Evolutionary conservation across 2,888 invertebrate genomes (phyloP), one percentile per base, ranked within the genome.

Genomic region (Cheilosia pagana): DNA sequence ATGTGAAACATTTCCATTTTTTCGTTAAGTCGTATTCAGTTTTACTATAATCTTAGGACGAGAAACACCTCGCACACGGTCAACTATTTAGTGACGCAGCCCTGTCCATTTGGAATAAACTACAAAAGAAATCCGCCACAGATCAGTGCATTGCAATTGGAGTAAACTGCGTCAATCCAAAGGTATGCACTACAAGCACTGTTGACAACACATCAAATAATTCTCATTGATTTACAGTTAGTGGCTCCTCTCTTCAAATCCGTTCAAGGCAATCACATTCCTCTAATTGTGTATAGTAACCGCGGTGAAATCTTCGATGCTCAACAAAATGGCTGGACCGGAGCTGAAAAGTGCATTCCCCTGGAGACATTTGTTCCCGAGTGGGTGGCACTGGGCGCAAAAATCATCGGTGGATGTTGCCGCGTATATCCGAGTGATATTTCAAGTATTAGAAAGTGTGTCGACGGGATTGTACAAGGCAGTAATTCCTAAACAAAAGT

Each of bases 331-430:
- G 90, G 88, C 70, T 96, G 96, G 96, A 94, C 94, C 77, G 95
- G 95, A 86, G 93, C 94, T 57, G 94, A 95, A 87, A 94, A 94
- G 89, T 94, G 94, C 89, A 94, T 94, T 88, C 93, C 95, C 4
- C 93, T 97, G 0, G 94, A 94, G 86, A 93, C 94, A 25, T 96
- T 95, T 89, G 94, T 97, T 12, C 93, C 94, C 31, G 94, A 95
- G 87, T 98, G 98, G 98, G 90, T 96, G 67, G 93, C 94, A 65
- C 91, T 95, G 50, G 98, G 98, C 0, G 96, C 96, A 28, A 93
- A 94, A 55, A 96, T 96, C 90, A 94, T 98, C 25, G 98, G 98
- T 52, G 98, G 98, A 0, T 98, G 98, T 89, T 98, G 98, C 91
- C 94, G 97, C 87, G 96, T 97, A 0, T 95, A 95, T 89, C 96